Evolutionary conservation across 2,113 vertebrate species (phyloP), one percentile per base, ranked within the genome.

Genomic region (Rhea pennata): DNA sequence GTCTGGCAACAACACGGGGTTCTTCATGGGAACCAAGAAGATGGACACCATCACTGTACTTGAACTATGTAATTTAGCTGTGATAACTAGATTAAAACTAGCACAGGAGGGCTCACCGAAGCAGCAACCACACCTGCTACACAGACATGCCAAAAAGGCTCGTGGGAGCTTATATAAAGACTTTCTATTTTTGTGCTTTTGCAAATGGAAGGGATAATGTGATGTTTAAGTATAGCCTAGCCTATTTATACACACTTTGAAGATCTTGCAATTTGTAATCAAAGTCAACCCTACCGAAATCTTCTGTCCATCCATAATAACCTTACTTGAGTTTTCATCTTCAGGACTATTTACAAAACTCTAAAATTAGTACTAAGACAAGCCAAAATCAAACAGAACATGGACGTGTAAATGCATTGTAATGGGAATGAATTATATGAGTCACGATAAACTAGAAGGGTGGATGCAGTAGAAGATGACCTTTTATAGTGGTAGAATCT

Each of bases 401-500:
- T 10, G 78, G 48, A 65, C 88, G 44, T 50, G 54, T 23, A 93
- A 91, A 66, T 9, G 24, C 74, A 51, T 66, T 89, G 48, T 76
- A 59, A 54, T 70, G 74, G 33, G 67, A 96, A 84, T 54, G 42
- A 85, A 84, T 54, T 66, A 53, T 0, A 3, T 82, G 91, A 96
- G 70, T 94, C 96, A 87, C 16, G n/a, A 76, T n/a, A 75, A 90
- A 91, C 83, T 72, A 2, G 22, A 65, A 84, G 84, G 80, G 88
- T 86, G 77, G 88, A 82, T 82, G 77, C 58, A 87, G 91, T 58
- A 93, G 59, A 81, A 89, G 72, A 80, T 62, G 89, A 93, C 56
- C 84, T 72, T 74, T 40, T 79, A 93, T 62, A 91, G 86, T 51
- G 71, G 82, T 88, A 87, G 76, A 96, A 88, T 31, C 80, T 71